Percentiles rank a stretch among this genome's conserved stretches.
Evolutionary conservation across 2,888 invertebrate species (phyloP).

Genomic region (Drepanosiphum platanoidis): DNA sequence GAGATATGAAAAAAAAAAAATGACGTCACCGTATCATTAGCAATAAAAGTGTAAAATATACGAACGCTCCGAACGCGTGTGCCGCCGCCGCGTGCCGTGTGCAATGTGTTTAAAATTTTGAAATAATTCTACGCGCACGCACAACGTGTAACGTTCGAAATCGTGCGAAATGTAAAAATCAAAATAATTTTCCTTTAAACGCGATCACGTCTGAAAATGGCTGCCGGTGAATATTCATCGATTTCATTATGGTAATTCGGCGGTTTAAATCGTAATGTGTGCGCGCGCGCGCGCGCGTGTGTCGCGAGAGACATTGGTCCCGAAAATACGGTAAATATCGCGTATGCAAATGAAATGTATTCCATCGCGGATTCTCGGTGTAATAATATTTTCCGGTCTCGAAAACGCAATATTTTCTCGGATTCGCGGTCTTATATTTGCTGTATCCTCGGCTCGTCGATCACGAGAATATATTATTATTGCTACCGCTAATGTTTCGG

Average conservation of each 20-base stretch:
- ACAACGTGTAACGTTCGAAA: not conserved
- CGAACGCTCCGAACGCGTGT: too few species aligned
- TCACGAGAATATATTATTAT: too few species aligned
- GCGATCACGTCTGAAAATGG: not conserved
- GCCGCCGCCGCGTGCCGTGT: too few species aligned
- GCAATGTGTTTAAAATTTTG: too few species aligned
- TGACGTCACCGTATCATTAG: too few species aligned
- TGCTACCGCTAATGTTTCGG: too few species aligned
- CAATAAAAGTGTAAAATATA: too few species aligned
- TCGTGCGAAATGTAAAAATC: not conserved
- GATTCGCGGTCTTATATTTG: too few species aligned
- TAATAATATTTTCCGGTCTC: not conserved
- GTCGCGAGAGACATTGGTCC: too few species aligned
- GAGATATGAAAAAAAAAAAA: too few species aligned
- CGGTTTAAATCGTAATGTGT: slow-evolving; percentile 1
- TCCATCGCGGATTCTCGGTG: not conserved
- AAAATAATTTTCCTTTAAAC: not conserved
- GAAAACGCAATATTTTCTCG: not conserved
- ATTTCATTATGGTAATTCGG: slow-evolving; percentile 18
- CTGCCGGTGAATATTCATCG: not conserved
- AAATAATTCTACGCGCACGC: not conserved
- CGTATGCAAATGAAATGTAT: slow-evolving; percentile 11
- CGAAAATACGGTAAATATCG: slow-evolving; percentile 3
- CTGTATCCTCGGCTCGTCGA: too few species aligned
- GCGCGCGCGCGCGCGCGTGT: too few species aligned